A percentile compares a stretch with the other conserved stretches of the same genome.
phyloP scores from a whole-genome alignment of 2,888 invertebrate genomes.

The Mimumesa dahlbomi region DNA sequence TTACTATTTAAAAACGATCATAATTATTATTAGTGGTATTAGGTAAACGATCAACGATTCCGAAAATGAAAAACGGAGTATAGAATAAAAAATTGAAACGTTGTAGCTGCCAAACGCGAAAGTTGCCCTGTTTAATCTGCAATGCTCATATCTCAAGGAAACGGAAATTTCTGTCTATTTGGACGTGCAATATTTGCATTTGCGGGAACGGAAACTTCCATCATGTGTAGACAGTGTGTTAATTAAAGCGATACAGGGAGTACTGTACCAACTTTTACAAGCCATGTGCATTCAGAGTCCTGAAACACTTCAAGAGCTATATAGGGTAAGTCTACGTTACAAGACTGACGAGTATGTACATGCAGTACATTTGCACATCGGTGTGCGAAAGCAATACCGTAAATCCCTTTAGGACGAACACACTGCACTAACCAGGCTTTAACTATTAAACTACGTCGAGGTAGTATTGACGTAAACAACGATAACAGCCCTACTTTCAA shows the following conservation, averaged over 20 bases:
- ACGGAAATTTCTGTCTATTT: neutral
- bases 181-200: neutral
- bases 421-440: too few relatives aligned
- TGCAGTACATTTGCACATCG: too few relatives aligned
- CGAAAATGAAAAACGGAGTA: too few relatives aligned
- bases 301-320: neutral
- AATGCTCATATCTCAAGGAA: neutral
- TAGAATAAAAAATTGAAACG: too few relatives aligned
- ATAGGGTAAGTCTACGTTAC: neutral
- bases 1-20: too few relatives aligned
- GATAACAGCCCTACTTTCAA: too few relatives aligned
- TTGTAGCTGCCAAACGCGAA: too few relatives aligned
- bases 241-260: neutral
- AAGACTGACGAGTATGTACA: neutral
- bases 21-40: too few relatives aligned
- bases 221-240: neutral
- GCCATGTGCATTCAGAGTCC: neutral
- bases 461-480: too few relatives aligned
- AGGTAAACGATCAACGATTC: too few relatives aligned
- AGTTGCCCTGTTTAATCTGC: neutral
- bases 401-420: too few relatives aligned
- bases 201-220: constrained; percentile 12
- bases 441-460: too few relatives aligned
- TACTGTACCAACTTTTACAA: neutral
- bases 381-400: neutral